A percentile compares a stretch with the other conserved stretches of the same genome.
phyloP scores from a whole-genome alignment of 2,888 invertebrate genomes.

The Patella ulyssiponensis region DNA sequence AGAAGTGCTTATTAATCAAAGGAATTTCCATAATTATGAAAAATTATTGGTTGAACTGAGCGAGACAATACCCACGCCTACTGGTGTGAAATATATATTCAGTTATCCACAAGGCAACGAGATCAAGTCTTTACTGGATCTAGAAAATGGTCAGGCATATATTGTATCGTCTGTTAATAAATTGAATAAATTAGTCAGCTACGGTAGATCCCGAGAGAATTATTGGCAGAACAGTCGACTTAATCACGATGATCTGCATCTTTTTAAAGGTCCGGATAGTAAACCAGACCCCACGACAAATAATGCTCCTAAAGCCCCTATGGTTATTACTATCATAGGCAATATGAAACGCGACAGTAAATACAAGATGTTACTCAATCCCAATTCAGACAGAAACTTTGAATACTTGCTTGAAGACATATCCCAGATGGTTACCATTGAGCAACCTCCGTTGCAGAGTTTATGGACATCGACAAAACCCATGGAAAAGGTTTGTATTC shows the following conservation, averaged over 20 bases:
- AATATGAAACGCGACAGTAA: conserved; percentile 87
- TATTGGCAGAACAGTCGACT: conserved; percentile 59
- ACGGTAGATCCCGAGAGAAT: conserved; percentile 57
- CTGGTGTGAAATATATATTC: conserved; percentile 92
- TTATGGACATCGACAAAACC: conserved; percentile 91
- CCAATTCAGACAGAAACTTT: conserved; percentile 92
- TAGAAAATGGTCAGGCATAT: conserved; percentile 85
- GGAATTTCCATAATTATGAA: conserved; percentile 89
- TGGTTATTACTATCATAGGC: conserved; percentile 86
- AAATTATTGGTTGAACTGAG: conserved; percentile 89
- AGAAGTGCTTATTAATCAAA: conserved; percentile 88
- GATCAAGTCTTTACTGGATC: conserved; percentile 76
- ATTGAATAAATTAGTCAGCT: conserved; percentile 42
- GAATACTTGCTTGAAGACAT: conserved; percentile 94
- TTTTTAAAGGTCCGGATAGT: conserved; percentile 40
- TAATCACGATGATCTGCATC: conserved; percentile 49
- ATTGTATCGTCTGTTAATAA: conserved; percentile 90
- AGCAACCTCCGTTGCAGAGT: conserved; percentile 81
- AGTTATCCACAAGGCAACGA: conserved; percentile 89
- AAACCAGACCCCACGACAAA: conserved; percentile 77
- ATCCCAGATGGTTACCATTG: conserved; percentile 49
- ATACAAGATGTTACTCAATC: conserved; percentile 83
- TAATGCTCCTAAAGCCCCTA: conserved; percentile 72
- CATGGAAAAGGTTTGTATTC: conserved; percentile 21
- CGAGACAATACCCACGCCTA: conserved; percentile 87